These are phyloP conservation scores for Vanessa tameamea DNA, from an alignment of 1,140 invertebrate species.

Conservation along the genomic window DNA sequence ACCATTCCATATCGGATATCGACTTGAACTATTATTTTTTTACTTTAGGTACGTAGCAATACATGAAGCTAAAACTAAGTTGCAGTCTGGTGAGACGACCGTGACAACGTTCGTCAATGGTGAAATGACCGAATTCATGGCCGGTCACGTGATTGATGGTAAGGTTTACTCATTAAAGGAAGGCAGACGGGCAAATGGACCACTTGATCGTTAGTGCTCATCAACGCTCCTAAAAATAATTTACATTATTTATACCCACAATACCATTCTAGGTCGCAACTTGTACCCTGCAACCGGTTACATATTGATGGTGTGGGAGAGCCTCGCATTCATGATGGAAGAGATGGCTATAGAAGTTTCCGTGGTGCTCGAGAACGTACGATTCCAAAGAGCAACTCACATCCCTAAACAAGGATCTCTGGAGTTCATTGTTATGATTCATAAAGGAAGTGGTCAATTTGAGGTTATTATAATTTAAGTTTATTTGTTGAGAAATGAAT, in stretches of 20 bases:
- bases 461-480: slow-evolving; percentile 78
- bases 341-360: slow-evolving; percentile 86
- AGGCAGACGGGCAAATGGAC: too few species aligned
- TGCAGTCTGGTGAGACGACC: too few species aligned
- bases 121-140: slow-evolving; percentile 87
- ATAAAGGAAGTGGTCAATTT: slow-evolving; percentile 91
- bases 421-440: slow-evolving; percentile 90
- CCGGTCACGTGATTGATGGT: slow-evolving; percentile 93
- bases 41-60: too few species aligned
- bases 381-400: slow-evolving; percentile 91
- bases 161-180: slow-evolving; percentile 12
- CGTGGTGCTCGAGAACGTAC: slow-evolving; percentile 93
- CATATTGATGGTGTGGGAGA: slow-evolving; percentile 92
- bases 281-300: slow-evolving; percentile 95
- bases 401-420: slow-evolving; percentile 85
- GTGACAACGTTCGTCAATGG: slow-evolving; percentile 44
- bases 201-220: too few species aligned
- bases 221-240: too few species aligned
- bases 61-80: too few species aligned
- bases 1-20: too few species aligned
- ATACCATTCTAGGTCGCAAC: slow-evolving; percentile 83
- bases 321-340: slow-evolving; percentile 89
- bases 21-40: too few species aligned
- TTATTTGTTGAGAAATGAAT: too few species aligned
- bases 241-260: background rate